Percentiles rank a stretch among this genome's conserved stretches.
phyloP scores from a whole-genome alignment of 2,888 invertebrate species.

The Himalopsyche kuldschensis region DNA sequence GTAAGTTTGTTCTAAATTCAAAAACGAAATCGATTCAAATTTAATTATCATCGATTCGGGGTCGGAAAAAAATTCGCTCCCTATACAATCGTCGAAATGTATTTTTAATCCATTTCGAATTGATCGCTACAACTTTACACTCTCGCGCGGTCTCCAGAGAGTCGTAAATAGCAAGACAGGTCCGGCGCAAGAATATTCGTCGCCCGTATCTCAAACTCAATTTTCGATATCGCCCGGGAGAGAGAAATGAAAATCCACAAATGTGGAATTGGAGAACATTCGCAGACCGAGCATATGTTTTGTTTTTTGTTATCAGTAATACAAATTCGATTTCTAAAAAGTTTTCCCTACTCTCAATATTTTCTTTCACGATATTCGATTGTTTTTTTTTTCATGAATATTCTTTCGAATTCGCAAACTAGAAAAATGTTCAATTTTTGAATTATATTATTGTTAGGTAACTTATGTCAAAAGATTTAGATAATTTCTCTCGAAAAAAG shows the following conservation, averaged over 20 bases:
- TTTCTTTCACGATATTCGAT: background rate
- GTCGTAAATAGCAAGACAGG: conserved; percentile 27
- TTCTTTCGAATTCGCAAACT: background rate
- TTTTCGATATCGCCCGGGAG: background rate
- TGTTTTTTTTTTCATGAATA: background rate
- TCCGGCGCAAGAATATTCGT: background rate
- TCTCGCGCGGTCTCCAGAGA: conserved; percentile 22
- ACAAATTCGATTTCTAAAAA: background rate
- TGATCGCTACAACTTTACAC: conserved; percentile 33
- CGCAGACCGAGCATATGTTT: background rate
- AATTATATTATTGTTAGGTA: too few relatives aligned
- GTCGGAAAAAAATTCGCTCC: background rate
- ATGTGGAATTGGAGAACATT: background rate
- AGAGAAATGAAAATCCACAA: background rate
- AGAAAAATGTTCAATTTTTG: too few relatives aligned
- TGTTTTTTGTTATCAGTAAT: background rate
- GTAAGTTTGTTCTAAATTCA: background rate
- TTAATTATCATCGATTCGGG: background rate
- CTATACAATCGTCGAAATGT: background rate
- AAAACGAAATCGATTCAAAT: background rate
- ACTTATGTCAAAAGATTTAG: too few relatives aligned
- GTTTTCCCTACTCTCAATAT: background rate
- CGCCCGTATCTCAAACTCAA: background rate
- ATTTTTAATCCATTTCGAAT: conserved; percentile 29
- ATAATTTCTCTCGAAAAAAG: too few relatives aligned